Base-by-base conservation (phyloP, 30 jellyfish, hydroid and myxozoan genomes). In the Aurelia coerulea region DNA sequence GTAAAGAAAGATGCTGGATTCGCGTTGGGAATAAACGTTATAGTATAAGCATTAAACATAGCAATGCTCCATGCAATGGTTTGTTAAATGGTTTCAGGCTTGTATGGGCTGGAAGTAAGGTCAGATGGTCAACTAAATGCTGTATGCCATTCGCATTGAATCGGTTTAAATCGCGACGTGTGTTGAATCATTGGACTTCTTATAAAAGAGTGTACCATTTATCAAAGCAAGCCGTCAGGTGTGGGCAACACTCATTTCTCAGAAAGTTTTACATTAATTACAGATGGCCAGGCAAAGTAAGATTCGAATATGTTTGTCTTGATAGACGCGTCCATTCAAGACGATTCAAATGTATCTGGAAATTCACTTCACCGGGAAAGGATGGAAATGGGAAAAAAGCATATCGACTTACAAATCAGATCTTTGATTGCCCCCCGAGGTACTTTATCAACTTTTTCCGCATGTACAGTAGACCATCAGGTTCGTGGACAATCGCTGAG, bases 351-450 rank as follows among this genome's bases (percentile, higher is more conserved):
- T 80, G 90, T 80, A 23, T 37, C 51, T 9, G 17, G 15, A 19
- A 54, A 6, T 31, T 1, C 67, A 80, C 90, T 10, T 23, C n/a
- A 2, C 65, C 49, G 74, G 68, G 74, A 18, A 8, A 46, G 18
- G 81, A 37, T 42, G 90, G 90, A 18, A 37, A 42, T 23, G 82
- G 82, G 12, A 77, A 32, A 34, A 56, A 18, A 31, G 62, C n/a
- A 72, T 80, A 65, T 53, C 68, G 68, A 70, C 53, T 80, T 52
- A 80, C 67, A 58, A 80, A 74, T 51, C 90, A 80, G 18, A 80
- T 72, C 14, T 80, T 80, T 5, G 8, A 52, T 19, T 80, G 90
- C 82, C 46, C 53, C 15, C 23, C 37, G 16, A 39, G 90, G 46
- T 80, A 80, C 34, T 80, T 80, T 37, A 59, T 80, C 46, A 53